Evolutionary conservation across 2,888 invertebrate genomes (phyloP).

Genomic region (Diarsia dahlii): DNA sequence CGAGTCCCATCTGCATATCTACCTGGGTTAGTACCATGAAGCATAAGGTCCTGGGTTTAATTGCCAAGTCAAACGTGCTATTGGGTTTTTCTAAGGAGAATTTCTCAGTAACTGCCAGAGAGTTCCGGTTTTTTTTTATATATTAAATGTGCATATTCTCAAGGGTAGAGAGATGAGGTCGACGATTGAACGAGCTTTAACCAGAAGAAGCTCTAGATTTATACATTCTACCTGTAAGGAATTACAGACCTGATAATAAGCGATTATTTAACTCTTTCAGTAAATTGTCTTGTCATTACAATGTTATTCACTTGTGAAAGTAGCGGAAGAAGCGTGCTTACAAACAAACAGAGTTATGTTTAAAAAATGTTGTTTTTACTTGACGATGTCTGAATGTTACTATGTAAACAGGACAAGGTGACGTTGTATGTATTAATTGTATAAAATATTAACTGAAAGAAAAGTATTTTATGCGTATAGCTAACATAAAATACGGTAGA

Average conservation of each 20-base stretch:
- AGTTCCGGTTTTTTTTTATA: no score
- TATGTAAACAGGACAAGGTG: conserved; percentile 5
- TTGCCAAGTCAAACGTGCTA: neutral
- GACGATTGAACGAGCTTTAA: no score
- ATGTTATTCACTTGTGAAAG: neutral
- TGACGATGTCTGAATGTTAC: conserved; percentile 9
- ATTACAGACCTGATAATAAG: neutral
- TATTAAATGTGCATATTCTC: no score
- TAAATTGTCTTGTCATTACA: neutral
- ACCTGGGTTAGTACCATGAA: no score
- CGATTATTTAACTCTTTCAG: neutral
- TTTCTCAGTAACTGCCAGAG: neutral
- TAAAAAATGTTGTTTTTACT: conserved; percentile 18
- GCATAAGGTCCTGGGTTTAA: neutral
- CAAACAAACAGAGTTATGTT: conserved; percentile 26
- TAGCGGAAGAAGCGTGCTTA: neutral
- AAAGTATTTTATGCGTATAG: neutral
- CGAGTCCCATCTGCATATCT: no score
- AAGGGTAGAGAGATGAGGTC: no score
- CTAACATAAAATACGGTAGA: neutral
- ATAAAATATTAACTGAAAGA: neutral
- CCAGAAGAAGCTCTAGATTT: neutral
- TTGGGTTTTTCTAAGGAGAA: neutral
- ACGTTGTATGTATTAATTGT: neutral
- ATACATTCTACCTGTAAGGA: neutral